Conservation (phyloP, 2,888 invertebrate genomes). For the Drosophila tripunctata region DNA sequence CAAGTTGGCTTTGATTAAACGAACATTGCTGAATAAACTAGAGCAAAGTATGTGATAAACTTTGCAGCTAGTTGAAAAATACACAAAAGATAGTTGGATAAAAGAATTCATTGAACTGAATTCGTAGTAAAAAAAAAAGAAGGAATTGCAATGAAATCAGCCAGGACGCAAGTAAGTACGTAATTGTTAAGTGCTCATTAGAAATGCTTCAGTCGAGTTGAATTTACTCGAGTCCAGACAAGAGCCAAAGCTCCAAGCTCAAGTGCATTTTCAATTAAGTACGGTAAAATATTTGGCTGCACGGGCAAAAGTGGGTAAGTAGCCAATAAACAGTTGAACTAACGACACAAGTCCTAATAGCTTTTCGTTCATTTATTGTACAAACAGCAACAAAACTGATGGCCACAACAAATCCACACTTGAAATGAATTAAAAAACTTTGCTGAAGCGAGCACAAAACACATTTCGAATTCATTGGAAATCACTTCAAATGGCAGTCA, state of each 20-base stretch:
- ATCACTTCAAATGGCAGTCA: slow-evolving; percentile 40
- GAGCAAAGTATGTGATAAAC: slow-evolving; percentile 57
- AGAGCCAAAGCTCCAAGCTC: slow-evolving; percentile 27
- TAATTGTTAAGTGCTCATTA: slow-evolving; percentile 79
- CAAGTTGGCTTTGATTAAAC: slow-evolving; percentile 72
- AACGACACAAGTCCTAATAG: slow-evolving; percentile 68
- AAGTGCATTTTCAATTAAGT: slow-evolving; percentile 76
- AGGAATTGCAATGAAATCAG: slow-evolving; percentile 24
- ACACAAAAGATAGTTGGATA: background rate
- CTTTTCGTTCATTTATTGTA: slow-evolving; percentile 55
- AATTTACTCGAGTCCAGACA: slow-evolving; percentile 5
- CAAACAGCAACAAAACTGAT: slow-evolving; percentile 1
- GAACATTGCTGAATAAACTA: slow-evolving; percentile 50
- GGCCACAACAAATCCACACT: slow-evolving; percentile 33
- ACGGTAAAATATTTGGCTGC: slow-evolving; percentile 72
- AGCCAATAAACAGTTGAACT: slow-evolving; percentile 75
- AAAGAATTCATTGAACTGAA: background rate
- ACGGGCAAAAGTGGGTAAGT: slow-evolving; percentile 32
- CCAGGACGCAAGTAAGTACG: slow-evolving; percentile 45
- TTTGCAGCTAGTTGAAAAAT: slow-evolving; percentile 23
- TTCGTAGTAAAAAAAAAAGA: too few relatives aligned
- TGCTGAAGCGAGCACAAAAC: slow-evolving; percentile 19
- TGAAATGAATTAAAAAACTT: slow-evolving; percentile 38
- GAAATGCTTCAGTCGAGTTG: slow-evolving; percentile 60
- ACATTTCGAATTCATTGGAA: slow-evolving; percentile 54